These are phyloP conservation scores for Pelecanus crispus DNA, from an alignment of 2,113 vertebrate species.

Conservation along the genomic window DNA sequence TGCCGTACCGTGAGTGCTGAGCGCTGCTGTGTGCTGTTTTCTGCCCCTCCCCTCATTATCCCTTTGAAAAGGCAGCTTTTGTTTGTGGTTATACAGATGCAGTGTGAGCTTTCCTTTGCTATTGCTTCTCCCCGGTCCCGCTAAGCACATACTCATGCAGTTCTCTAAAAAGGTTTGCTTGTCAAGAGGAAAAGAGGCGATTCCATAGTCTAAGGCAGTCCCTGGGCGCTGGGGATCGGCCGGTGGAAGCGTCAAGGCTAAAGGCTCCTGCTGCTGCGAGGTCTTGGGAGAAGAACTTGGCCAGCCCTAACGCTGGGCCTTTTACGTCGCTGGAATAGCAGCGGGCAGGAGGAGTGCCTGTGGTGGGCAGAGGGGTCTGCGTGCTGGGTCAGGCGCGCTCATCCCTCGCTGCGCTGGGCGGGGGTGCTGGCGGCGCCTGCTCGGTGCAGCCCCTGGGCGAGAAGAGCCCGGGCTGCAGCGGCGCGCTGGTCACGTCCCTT, in stretches of 20 bases:
- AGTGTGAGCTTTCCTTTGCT: background rate
- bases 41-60: background rate
- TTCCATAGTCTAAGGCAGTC: background rate
- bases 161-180: background rate
- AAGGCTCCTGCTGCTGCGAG: background rate
- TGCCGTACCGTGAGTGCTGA: too few relatives aligned
- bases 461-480: background rate
- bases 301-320: background rate
- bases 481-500: accelerated
- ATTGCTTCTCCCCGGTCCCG: background rate
- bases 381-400: background rate
- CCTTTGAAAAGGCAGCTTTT: background rate
- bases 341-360: background rate
- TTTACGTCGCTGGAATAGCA: background rate
- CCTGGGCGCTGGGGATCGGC: background rate
- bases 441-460: too few relatives aligned
- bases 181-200: background rate
- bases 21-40: background rate
- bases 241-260: accelerated
- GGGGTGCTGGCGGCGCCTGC: background rate
- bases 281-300: background rate
- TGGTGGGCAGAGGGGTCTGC: background rate
- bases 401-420: background rate
- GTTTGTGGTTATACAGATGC: background rate
- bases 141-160: background rate